Conservation (phyloP, 1,140 invertebrate species). For the Papilio helenus region DNA sequence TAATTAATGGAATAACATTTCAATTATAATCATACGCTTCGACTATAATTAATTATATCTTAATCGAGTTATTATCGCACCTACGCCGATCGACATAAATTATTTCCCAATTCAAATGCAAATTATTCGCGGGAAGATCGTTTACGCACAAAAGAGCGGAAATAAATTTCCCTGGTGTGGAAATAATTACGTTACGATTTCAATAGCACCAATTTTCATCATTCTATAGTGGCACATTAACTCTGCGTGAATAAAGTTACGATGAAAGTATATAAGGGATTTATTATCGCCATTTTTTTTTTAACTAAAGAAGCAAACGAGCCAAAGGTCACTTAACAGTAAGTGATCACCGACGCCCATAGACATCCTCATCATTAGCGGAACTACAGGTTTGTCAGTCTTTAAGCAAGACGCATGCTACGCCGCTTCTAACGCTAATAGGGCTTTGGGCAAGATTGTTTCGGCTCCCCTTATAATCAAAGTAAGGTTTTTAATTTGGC, state of each 20-base stretch:
- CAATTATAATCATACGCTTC: slow-evolving; percentile 10
- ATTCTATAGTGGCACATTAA: slow-evolving; percentile 26
- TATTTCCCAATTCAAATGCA: slow-evolving; percentile 31
- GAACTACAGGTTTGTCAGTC: too few species aligned
- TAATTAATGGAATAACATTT: neutral
- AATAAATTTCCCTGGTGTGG: slow-evolving; percentile 31
- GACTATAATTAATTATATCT: slow-evolving; percentile 20
- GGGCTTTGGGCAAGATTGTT: too few species aligned
- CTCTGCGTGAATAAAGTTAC: slow-evolving; percentile 14
- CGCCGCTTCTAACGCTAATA: too few species aligned
- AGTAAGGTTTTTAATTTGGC: too few species aligned
- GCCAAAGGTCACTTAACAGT: neutral
- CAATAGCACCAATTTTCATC: slow-evolving; percentile 17
- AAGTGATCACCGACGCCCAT: neutral
- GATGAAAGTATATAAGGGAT: neutral
- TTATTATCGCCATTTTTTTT: neutral
- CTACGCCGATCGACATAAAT: slow-evolving; percentile 18
- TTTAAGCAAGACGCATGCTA: too few species aligned
- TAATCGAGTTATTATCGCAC: slow-evolving; percentile 23
- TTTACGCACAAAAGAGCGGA: slow-evolving; percentile 31
- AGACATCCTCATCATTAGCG: too few species aligned
- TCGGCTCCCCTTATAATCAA: too few species aligned
- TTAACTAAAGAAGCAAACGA: neutral
- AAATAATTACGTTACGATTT: slow-evolving; percentile 29
- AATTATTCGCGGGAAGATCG: slow-evolving; percentile 29